A percentile compares a stretch with the other conserved stretches of the same genome.
These are phyloP conservation scores for Diarsia rubi DNA, from an alignment of 2,888 invertebrate species.

Conservation along the genomic window DNA sequence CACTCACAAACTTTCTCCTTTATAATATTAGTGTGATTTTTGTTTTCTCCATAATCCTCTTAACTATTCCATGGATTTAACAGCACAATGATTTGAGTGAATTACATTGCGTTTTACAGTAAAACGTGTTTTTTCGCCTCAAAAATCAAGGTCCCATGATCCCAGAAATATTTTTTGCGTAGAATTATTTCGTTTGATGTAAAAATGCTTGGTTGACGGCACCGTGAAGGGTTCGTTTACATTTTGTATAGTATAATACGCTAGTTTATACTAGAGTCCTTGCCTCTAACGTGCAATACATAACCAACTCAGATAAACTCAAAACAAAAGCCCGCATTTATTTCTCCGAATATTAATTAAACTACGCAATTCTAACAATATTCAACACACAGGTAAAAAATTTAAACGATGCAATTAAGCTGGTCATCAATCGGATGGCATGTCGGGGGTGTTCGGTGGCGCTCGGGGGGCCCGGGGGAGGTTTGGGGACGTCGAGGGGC, in stretches of 20 bases:
- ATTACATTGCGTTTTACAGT: too few relatives aligned
- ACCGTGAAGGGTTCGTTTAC: too few relatives aligned
- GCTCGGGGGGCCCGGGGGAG: slow-evolving; percentile 50
- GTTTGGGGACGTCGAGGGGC: slow-evolving; percentile 62
- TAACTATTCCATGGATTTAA: too few relatives aligned
- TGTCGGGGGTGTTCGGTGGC: slow-evolving; percentile 22
- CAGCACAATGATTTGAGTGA: too few relatives aligned
- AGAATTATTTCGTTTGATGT: too few relatives aligned
- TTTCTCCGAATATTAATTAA: not conserved
- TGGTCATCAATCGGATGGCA: slow-evolving; percentile 63
- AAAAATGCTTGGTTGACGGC: too few relatives aligned
- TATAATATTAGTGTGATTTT: too few relatives aligned
- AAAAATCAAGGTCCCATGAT: too few relatives aligned
- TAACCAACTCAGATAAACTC: not conserved
- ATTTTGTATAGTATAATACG: not conserved
- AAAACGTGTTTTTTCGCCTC: too few relatives aligned
- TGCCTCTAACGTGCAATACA: not conserved
- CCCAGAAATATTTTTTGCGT: too few relatives aligned
- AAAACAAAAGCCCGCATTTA: slow-evolving; percentile 10
- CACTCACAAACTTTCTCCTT: too few relatives aligned
- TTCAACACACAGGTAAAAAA: slow-evolving; percentile 36
- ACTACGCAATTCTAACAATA: slow-evolving; percentile 35
- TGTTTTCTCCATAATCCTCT: too few relatives aligned
- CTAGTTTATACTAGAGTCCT: not conserved
- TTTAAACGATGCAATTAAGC: slow-evolving; percentile 56